These are phyloP conservation scores for Neoscelio sp. DNA, from an alignment of 2,888 invertebrate species.

Conservation along the genomic window DNA sequence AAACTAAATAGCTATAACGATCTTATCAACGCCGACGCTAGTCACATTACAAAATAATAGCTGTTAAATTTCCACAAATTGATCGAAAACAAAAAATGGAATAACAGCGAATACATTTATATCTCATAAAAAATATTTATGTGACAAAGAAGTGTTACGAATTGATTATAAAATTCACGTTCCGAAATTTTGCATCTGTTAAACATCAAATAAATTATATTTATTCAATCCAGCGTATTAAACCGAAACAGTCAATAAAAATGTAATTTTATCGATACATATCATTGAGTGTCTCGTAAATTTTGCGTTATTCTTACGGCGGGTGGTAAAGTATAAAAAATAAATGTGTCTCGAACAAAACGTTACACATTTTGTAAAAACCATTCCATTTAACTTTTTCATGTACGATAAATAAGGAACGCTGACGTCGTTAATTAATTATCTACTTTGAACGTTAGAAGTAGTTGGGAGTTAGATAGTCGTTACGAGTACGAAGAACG, in stretches of 20 bases:
- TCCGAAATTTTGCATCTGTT: constrained; percentile 25
- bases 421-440: too few relatives aligned
- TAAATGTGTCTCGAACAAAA: background rate
- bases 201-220: constrained; percentile 52
- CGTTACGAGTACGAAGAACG: too few relatives aligned
- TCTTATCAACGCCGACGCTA: constrained; percentile 8
- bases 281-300: constrained; percentile 22
- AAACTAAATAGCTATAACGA: constrained; percentile 23
- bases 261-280: constrained; percentile 41
- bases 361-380: too few relatives aligned
- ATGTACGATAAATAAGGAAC: too few relatives aligned
- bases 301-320: constrained; percentile 14
- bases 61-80: constrained; percentile 1
- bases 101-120: constrained; percentile 21
- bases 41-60: constrained; percentile 17
- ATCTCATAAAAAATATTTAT: constrained; percentile 31
- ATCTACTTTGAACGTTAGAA: too few relatives aligned
- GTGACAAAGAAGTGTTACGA: constrained; percentile 37
- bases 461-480: too few relatives aligned
- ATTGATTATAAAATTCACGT: constrained; percentile 39
- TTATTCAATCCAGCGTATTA: constrained; percentile 25
- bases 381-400: too few relatives aligned
- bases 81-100: background rate
- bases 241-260: constrained; percentile 44
- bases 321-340: constrained; percentile 4